Conservation (phyloP, 2,113 vertebrate species). For the Lipophrys pholis region DNA sequence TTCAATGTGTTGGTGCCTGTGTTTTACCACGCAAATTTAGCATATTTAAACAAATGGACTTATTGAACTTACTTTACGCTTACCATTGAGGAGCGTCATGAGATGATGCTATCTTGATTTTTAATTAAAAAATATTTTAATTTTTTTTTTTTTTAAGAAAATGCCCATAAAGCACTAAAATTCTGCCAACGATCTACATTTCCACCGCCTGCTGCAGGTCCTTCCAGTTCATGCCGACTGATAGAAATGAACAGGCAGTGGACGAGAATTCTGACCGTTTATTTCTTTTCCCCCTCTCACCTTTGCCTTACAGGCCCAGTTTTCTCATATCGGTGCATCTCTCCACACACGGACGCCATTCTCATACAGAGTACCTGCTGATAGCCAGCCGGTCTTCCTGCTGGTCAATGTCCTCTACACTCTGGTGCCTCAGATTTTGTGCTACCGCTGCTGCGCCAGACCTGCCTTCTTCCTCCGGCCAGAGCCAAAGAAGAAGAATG, state of each 20-base stretch:
- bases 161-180: too few relatives aligned
- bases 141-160: too few relatives aligned
- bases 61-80: too few relatives aligned
- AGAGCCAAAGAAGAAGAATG: slow-evolving; percentile 67
- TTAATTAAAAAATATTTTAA: too few relatives aligned
- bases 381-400: slow-evolving; percentile 87
- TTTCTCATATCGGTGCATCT: slow-evolving; percentile 93
- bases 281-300: slow-evolving; percentile 20
- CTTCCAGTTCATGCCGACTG: too few relatives aligned
- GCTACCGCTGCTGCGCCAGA: slow-evolving; percentile 89
- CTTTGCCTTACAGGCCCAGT: slow-evolving; percentile 87
- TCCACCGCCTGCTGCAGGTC: too few relatives aligned
- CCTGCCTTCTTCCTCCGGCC: slow-evolving; percentile 90
- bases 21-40: too few relatives aligned
- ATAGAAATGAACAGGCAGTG: not conserved
- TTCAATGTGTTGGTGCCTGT: too few relatives aligned
- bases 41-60: too few relatives aligned
- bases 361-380: slow-evolving; percentile 91
- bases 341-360: slow-evolving; percentile 95
- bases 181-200: too few relatives aligned
- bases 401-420: slow-evolving; percentile 88
- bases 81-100: too few relatives aligned
- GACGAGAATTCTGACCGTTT: not conserved
- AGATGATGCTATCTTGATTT: too few relatives aligned
- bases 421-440: slow-evolving; percentile 90